These are phyloP conservation scores for Aplysina aerophoba DNA, from an alignment of 37 sponge, comb jelly and placozoan species.

Conservation along the genomic window DNA sequence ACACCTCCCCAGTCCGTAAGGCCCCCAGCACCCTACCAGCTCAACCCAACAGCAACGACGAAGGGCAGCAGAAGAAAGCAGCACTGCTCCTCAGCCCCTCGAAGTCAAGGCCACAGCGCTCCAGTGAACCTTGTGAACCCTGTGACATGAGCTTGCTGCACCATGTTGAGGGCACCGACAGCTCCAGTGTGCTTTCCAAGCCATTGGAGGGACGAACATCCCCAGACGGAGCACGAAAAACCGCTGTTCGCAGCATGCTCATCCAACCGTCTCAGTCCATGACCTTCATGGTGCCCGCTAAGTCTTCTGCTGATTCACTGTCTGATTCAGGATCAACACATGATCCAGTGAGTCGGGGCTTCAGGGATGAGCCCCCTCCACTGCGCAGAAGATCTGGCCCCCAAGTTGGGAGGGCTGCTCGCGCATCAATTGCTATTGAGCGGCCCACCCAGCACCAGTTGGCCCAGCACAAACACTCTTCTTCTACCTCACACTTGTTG, in stretches of 20 bases:
- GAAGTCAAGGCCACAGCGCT: not conserved
- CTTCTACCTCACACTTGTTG: no score
- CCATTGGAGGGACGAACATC: no score
- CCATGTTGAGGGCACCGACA: not conserved
- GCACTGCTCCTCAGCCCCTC: not conserved
- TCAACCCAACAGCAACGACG: no score
- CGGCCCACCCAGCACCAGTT: not conserved
- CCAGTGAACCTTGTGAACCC: no score
- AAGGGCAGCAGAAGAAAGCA: not conserved
- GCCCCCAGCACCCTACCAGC: not conserved
- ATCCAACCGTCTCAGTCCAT: constrained; percentile 14
- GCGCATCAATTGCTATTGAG: constrained; percentile 23
- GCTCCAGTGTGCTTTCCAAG: not conserved
- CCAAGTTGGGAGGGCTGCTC: not conserved
- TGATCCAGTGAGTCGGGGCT: no score
- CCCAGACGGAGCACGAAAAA: not conserved
- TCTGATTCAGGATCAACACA: not conserved
- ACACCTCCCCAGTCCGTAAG: no score
- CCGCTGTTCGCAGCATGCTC: constrained; percentile 12
- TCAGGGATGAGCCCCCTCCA: not conserved
- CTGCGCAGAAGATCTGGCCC: not conserved
- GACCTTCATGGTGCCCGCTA: not conserved
- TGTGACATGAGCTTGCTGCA: not conserved
- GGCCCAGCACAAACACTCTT: no score
- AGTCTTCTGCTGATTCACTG: not conserved